Conservation (phyloP, 2,797 vertebrate genomes). For the Amphiprion clarkii region DNA sequence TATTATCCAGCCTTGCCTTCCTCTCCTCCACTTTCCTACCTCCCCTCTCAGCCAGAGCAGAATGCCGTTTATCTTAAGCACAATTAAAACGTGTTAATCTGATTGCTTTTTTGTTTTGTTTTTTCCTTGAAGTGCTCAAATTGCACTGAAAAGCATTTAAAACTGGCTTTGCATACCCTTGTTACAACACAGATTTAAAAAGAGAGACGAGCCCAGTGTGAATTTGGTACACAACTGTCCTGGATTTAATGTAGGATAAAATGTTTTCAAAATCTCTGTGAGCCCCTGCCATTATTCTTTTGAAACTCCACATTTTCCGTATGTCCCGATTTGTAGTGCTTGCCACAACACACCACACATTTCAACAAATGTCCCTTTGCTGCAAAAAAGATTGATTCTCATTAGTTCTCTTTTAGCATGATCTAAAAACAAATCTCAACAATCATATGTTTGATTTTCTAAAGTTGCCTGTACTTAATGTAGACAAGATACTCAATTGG, state of each 20-base stretch:
- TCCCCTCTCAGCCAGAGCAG: conserved; percentile 48
- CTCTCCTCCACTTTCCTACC: background rate
- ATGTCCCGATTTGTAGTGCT: conserved; percentile 4
- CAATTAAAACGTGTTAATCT: conserved; percentile 78
- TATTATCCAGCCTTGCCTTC: background rate
- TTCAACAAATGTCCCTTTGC: no score
- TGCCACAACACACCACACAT: background rate
- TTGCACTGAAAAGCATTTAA: conserved; percentile 81
- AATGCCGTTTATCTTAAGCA: conserved; percentile 84
- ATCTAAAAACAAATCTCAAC: conserved; percentile 2
- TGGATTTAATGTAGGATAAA: conserved; percentile 36
- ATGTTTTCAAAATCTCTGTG: conserved; percentile 8
- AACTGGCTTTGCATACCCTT: conserved; percentile 66
- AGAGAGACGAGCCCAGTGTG: background rate
- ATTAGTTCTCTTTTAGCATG: background rate
- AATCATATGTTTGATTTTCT: background rate
- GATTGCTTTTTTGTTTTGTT: conserved; percentile 79
- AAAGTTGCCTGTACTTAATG: background rate
- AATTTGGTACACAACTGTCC: conserved; percentile 4
- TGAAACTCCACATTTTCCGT: background rate
- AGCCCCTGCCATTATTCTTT: background rate
- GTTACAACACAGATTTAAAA: conserved; percentile 55
- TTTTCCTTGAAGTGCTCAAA: conserved; percentile 77
- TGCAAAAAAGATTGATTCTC: no score
- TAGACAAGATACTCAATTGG: conserved; percentile 16